Evolutionary conservation across 1,140 invertebrate genomes (phyloP).

Genomic region (Drosophila bocqueti): DNA sequence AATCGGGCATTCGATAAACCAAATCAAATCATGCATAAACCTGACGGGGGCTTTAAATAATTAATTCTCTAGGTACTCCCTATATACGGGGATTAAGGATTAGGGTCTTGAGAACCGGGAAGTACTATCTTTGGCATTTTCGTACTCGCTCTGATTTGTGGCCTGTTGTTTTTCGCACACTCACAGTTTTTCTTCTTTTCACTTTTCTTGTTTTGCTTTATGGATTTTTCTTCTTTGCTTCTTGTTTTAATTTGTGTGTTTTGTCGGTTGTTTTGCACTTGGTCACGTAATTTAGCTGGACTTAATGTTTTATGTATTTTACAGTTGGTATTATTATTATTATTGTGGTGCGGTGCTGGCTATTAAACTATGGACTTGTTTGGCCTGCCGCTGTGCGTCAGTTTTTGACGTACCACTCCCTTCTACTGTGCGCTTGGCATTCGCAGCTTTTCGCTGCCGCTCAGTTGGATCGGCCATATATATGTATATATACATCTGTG

Average conservation of each 20-base stretch:
- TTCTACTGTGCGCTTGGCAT: slow-evolving; percentile 76
- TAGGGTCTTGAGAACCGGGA: not conserved
- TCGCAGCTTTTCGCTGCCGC: slow-evolving; percentile 73
- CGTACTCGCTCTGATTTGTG: slow-evolving; percentile 69
- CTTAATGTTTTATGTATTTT: slow-evolving; percentile 61
- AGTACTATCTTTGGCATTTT: slow-evolving; percentile 17
- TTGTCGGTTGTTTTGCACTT: slow-evolving; percentile 44
- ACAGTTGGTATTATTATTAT: slow-evolving; percentile 45
- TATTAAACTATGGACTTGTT: slow-evolving; percentile 72
- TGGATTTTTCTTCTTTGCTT: slow-evolving; percentile 7
- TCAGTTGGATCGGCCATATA: slow-evolving; percentile 65
- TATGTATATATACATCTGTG: slow-evolving; percentile 6
- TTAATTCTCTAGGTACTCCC: not conserved
- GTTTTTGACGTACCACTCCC: slow-evolving; percentile 85
- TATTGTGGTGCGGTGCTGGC: slow-evolving; percentile 41
- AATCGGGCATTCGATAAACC: slow-evolving; percentile 18
- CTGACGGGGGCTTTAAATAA: not conserved
- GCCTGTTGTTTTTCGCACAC: slow-evolving; percentile 60
- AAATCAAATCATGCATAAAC: slow-evolving; percentile 61
- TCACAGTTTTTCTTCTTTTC: slow-evolving; percentile 19
- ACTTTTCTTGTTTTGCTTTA: slow-evolving; percentile 23
- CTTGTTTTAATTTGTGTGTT: not conserved
- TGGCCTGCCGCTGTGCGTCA: slow-evolving; percentile 84
- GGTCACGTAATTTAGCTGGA: slow-evolving; percentile 21
- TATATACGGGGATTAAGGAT: not conserved